A percentile compares a stretch with the other conserved stretches of the same genome.
These are phyloP conservation scores for Podocnemis expansa DNA, from an alignment of 2,113 vertebrate species.

Conservation along the genomic window DNA sequence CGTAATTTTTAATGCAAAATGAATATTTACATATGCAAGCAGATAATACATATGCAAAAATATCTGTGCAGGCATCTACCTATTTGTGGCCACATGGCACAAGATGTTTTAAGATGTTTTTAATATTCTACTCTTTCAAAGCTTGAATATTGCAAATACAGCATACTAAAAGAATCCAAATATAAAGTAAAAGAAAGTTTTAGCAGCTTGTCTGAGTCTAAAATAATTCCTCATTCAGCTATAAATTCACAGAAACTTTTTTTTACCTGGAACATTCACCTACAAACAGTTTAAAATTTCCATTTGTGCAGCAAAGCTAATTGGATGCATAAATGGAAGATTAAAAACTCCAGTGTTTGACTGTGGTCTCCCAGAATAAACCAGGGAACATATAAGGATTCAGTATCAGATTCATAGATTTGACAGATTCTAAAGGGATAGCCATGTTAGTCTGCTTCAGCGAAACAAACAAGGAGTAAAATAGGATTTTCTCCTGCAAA, in stretches of 20 bases:
- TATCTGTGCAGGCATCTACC: not conserved
- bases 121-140: not conserved
- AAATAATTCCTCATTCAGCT: not conserved
- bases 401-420: not conserved
- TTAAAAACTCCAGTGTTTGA: not conserved
- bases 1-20: not conserved
- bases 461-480: too few species aligned
- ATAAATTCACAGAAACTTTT: not conserved
- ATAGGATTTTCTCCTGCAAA: too few species aligned
- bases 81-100: not conserved
- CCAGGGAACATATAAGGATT: not conserved
- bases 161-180: not conserved
- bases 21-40: not conserved
- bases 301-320: not conserved
- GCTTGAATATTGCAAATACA: not conserved
- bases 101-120: not conserved
- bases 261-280: not conserved
- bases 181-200: not conserved
- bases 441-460: too few species aligned
- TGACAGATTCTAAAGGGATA: too few species aligned
- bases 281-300: not conserved
- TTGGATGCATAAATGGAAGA: not conserved
- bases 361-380: not conserved
- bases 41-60: rapidly evolving
- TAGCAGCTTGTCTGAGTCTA: not conserved